Evolutionary conservation across 2,113 vertebrate genomes (phyloP).

Genomic region (Myxocyprinus asiaticus): DNA sequence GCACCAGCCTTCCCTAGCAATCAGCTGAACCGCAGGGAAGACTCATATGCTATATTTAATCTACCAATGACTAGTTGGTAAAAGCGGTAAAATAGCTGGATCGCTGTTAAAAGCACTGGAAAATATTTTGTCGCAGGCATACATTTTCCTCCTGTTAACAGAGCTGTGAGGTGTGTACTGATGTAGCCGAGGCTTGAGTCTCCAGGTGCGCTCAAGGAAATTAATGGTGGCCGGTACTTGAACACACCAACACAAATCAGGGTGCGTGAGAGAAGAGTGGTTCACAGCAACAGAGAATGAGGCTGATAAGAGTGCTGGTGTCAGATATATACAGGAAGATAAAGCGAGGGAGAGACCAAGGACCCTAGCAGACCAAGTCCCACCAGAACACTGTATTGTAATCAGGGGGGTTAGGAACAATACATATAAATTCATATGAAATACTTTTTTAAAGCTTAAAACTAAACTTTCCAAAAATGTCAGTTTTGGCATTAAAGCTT

Average conservation of each 20-base stretch:
- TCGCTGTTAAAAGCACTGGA: not conserved
- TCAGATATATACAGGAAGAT: no score
- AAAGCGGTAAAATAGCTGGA: not conserved
- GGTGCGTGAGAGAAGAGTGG: not conserved
- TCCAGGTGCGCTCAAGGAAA: slow-evolving; percentile 43
- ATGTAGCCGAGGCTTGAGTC: not conserved
- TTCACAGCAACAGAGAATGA: not conserved
- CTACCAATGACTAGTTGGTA: slow-evolving; percentile 21
- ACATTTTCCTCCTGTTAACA: not conserved
- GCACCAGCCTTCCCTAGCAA: slow-evolving; percentile 4
- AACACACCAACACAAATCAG: slow-evolving; percentile 3
- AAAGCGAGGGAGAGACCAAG: no score
- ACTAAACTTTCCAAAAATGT: no score
- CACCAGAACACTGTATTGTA: no score
- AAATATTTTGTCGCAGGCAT: not conserved
- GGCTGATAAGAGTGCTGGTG: slow-evolving; percentile 21
- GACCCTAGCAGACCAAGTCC: not conserved
- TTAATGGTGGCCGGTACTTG: slow-evolving; percentile 20
- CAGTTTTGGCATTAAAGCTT: no score
- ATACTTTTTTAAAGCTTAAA: no score
- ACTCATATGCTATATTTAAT: not conserved
- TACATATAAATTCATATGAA: no score
- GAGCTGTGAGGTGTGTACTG: not conserved
- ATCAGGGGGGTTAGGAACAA: no score
- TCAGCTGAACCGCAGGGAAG: slow-evolving; percentile 11